These are phyloP conservation scores for Pterocles burchelli DNA, from an alignment of 2,113 vertebrate species.

Conservation along the genomic window DNA sequence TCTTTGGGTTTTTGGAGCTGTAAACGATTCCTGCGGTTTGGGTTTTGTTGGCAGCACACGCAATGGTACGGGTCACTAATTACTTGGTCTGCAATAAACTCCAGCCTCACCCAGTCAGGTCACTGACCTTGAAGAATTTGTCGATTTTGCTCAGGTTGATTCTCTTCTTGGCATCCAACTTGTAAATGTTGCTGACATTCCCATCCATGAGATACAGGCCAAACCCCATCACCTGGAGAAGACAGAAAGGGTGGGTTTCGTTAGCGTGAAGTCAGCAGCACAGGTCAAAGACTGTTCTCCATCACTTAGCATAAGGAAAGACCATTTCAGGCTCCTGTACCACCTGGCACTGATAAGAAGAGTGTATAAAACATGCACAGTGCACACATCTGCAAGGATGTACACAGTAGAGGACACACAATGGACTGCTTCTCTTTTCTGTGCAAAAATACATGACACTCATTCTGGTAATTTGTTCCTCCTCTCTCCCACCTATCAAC, in stretches of 20 bases:
- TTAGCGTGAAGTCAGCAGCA: neutral
- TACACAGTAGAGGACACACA: neutral
- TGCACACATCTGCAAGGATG: neutral
- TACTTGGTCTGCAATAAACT: neutral
- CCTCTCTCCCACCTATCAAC: neutral
- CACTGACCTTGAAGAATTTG: slow-evolving; percentile 96
- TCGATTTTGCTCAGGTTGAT: slow-evolving; percentile 99
- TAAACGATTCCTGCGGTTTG: neutral
- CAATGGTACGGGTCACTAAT: rapidly evolving
- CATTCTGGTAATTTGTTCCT: neutral
- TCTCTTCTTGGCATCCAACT: slow-evolving; percentile 97
- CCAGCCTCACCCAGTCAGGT: neutral
- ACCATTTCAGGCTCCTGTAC: neutral
- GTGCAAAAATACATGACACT: neutral
- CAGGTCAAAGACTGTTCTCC: neutral
- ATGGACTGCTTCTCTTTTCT: neutral
- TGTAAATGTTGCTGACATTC: slow-evolving; percentile 99
- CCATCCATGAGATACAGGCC: slow-evolving; percentile 98
- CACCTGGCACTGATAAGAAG: neutral
- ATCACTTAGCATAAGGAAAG: neutral
- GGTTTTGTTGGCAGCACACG: neutral
- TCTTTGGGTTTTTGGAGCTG: neutral
- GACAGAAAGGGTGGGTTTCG: neutral
- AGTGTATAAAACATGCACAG: neutral
- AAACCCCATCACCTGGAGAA: slow-evolving; percentile 94